These are phyloP conservation scores for Columbina picui DNA, from an alignment of 2,113 vertebrate genomes.

Conservation along the genomic window DNA sequence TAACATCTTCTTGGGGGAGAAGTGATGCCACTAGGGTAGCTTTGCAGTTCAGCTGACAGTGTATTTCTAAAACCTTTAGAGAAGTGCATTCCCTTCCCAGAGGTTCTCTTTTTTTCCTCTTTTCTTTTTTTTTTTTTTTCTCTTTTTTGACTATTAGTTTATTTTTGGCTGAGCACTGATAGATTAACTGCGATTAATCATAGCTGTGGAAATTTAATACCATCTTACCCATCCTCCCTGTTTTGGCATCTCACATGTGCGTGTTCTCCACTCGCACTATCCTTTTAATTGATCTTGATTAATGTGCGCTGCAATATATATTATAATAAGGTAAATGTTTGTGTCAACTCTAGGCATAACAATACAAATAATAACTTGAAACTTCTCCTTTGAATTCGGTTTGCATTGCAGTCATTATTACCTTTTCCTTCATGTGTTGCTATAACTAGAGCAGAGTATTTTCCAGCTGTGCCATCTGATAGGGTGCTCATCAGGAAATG, in stretches of 20 bases:
- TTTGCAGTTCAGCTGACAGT: slow-evolving; percentile 43
- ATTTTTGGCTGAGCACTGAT: slow-evolving; percentile 48
- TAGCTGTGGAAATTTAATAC: slow-evolving; percentile 55
- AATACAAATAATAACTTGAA: slow-evolving; percentile 63
- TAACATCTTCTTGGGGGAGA: slow-evolving; percentile 59
- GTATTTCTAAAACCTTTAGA: slow-evolving; percentile 49
- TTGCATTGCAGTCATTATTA: slow-evolving; percentile 58
- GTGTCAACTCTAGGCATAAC: slow-evolving; percentile 47
- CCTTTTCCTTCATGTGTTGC: slow-evolving; percentile 47
- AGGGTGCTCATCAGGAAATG: slow-evolving; percentile 41
- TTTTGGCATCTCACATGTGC: slow-evolving; percentile 21
- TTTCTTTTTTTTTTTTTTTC: too few species aligned
- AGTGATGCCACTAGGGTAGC: slow-evolving; percentile 35
- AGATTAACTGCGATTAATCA: slow-evolving; percentile 54
- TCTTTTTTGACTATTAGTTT: not conserved
- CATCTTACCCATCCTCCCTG: slow-evolving; percentile 32
- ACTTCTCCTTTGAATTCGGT: slow-evolving; percentile 61
- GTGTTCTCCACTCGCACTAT: slow-evolving; percentile 46
- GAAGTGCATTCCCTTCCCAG: slow-evolving; percentile 2
- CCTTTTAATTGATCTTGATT: slow-evolving; percentile 63
- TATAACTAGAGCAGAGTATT: not conserved
- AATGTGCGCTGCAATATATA: slow-evolving; percentile 59
- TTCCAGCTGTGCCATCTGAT: slow-evolving; percentile 31
- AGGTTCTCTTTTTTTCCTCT: not conserved
- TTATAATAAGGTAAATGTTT: slow-evolving; percentile 67